These are phyloP conservation scores for Caenorhabditis drosophilae DNA, from an alignment of 2,888 invertebrate genomes.

Conservation along the genomic window DNA sequence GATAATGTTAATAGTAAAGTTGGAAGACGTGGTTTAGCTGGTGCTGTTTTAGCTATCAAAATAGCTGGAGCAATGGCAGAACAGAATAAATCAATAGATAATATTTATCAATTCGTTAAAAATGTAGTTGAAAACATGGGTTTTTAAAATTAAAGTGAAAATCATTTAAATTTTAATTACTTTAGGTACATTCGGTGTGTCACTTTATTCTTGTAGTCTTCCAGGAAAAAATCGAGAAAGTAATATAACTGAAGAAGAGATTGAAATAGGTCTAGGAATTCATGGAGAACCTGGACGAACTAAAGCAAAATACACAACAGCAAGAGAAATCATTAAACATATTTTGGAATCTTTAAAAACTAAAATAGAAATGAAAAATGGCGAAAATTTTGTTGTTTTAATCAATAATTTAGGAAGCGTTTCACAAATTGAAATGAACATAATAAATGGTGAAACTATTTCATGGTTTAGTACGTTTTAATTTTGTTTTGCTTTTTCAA, in stretches of 20 bases:
- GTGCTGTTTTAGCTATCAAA: slow-evolving; percentile 74
- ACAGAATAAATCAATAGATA: slow-evolving; percentile 74
- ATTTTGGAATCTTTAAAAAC: slow-evolving; percentile 72
- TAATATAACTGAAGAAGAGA: slow-evolving; percentile 75
- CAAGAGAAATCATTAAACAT: slow-evolving; percentile 70
- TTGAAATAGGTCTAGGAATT: slow-evolving; percentile 73
- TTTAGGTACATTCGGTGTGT: slow-evolving; percentile 79
- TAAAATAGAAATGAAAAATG: slow-evolving; percentile 56
- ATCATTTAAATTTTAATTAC: too few species aligned
- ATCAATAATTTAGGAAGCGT: slow-evolving; percentile 83
- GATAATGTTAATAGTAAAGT: slow-evolving; percentile 72
- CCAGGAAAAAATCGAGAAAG: slow-evolving; percentile 77
- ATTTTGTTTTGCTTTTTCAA: not conserved
- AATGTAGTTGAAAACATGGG: slow-evolving; percentile 67
- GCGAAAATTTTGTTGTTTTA: slow-evolving; percentile 75
- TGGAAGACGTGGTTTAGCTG: slow-evolving; percentile 76
- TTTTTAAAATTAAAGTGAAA: too few species aligned
- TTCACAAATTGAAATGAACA: slow-evolving; percentile 80
- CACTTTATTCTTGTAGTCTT: slow-evolving; percentile 77
- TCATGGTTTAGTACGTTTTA: slow-evolving; percentile 75
- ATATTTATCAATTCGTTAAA: slow-evolving; percentile 71
- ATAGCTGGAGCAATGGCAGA: slow-evolving; percentile 81
- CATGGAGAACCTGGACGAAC: slow-evolving; percentile 74
- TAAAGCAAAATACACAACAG: slow-evolving; percentile 70
- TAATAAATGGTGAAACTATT: slow-evolving; percentile 77